Conservation (phyloP, 2,797 vertebrate species). For the Coregonus ussuriensis region DNA sequence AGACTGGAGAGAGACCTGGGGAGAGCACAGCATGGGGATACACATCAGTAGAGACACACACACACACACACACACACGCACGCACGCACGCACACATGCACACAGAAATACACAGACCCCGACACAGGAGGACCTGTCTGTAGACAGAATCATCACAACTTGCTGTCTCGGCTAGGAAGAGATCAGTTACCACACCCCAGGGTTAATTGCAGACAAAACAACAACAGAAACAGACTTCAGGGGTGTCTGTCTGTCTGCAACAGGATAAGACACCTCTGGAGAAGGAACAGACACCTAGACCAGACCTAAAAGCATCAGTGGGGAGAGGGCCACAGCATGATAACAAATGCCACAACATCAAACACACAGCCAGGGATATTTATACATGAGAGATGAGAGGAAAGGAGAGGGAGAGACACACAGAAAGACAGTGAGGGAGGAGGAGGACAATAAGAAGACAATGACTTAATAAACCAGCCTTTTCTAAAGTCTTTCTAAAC, state of each 20-base stretch:
- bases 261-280: conserved; percentile 40
- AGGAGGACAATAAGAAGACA: neutral
- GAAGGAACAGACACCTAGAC: conserved; percentile 33
- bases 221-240: conserved; percentile 38
- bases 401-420: too few species aligned
- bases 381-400: conserved; percentile 33
- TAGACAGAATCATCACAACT: conserved; percentile 37
- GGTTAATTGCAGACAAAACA: conserved; percentile 42
- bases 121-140: conserved; percentile 17
- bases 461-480: neutral
- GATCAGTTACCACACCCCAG: conserved; percentile 27
- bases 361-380: conserved; percentile 24
- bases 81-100: conserved; percentile 5
- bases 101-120: neutral
- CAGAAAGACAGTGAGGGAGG: neutral
- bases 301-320: conserved; percentile 2
- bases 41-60: conserved; percentile 12
- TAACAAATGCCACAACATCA: conserved; percentile 61
- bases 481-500: neutral
- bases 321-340: conserved; percentile 25
- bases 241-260: conserved; percentile 27
- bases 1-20: conserved; percentile 55
- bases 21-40: conserved; percentile 47
- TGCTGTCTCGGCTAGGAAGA: conserved; percentile 11
- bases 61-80: neutral